phyloP scores from a whole-genome alignment of 2,888 invertebrate genomes.

The Sesia apiformis region DNA sequence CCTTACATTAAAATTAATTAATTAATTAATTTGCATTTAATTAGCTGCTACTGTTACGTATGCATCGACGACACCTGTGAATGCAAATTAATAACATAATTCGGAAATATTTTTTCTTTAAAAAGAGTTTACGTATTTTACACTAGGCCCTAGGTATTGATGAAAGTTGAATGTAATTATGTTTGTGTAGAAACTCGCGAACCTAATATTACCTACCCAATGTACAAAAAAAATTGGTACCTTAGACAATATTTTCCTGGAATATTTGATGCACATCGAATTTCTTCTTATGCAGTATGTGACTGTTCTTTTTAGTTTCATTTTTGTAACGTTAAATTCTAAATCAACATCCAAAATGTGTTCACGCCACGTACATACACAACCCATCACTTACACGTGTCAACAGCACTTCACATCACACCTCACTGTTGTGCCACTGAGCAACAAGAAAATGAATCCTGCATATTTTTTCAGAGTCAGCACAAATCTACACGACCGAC shows the following conservation, averaged over 20 bases:
- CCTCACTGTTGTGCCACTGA: constrained; percentile 41
- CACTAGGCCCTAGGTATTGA: too few species aligned
- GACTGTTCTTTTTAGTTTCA: constrained; percentile 63
- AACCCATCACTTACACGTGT: constrained; percentile 18
- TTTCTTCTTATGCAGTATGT: constrained; percentile 55
- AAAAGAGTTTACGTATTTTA: too few species aligned
- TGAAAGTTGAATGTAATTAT: too few species aligned
- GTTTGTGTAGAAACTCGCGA: too few species aligned
- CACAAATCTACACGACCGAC: constrained; percentile 56
- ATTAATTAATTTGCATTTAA: too few species aligned
- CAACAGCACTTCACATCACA: constrained; percentile 24
- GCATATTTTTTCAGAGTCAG: constrained; percentile 45
- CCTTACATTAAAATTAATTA: too few species aligned
- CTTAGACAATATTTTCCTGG: constrained; percentile 26
- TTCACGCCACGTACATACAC: too few species aligned
- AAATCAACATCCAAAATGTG: not conserved
- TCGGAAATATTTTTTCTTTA: too few species aligned
- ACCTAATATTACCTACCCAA: too few species aligned
- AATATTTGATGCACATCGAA: constrained; percentile 43
- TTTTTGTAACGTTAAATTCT: constrained; percentile 8
- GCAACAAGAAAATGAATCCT: constrained; percentile 42
- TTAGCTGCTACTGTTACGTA: too few species aligned
- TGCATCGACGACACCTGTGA: too few species aligned
- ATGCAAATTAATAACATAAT: too few species aligned
- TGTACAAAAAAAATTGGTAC: constrained; percentile 9